phyloP scores from a whole-genome alignment of 2,888 invertebrate species.

The Drosophila tanythrix region DNA sequence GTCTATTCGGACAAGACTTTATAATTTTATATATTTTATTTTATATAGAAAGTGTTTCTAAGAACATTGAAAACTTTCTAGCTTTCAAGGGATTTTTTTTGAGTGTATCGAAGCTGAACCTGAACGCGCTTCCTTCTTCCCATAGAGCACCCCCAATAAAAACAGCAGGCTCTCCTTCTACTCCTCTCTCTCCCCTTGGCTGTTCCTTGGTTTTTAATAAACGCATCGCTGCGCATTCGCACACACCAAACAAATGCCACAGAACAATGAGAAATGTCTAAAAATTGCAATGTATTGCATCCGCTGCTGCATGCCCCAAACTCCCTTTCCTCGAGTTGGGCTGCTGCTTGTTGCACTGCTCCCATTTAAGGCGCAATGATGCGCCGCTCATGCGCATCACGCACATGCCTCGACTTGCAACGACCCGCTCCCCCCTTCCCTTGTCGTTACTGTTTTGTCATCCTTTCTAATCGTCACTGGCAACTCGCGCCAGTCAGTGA shows the following conservation, averaged over 20 bases:
- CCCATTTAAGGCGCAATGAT: slow-evolving; percentile 80
- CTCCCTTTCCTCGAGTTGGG: slow-evolving; percentile 21
- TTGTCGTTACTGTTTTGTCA: slow-evolving; percentile 47
- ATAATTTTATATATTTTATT: no score
- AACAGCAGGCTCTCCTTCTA: slow-evolving; percentile 3
- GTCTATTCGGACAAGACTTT: no score
- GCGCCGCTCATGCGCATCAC: slow-evolving; percentile 78
- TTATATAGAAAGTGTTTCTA: not conserved
- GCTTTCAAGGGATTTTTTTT: fast-evolving
- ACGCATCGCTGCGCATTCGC: slow-evolving; percentile 74
- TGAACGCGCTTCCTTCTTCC: slow-evolving; percentile 13
- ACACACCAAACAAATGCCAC: slow-evolving; percentile 43
- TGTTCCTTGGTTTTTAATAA: slow-evolving; percentile 58
- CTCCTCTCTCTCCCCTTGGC: not conserved
- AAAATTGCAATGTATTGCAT: slow-evolving; percentile 63
- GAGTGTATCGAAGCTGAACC: slow-evolving; percentile 1
- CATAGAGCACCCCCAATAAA: slow-evolving; percentile 61
- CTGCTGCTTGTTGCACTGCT: slow-evolving; percentile 49
- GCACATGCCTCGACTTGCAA: slow-evolving; percentile 57
- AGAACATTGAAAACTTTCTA: not conserved
- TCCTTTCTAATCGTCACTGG: slow-evolving; percentile 67
- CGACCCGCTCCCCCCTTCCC: slow-evolving; percentile 1
- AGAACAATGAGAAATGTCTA: slow-evolving; percentile 73
- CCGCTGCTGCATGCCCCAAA: slow-evolving; percentile 14
- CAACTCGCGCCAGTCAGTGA: slow-evolving; percentile 35